Evolutionary conservation across 2,797 vertebrate species (phyloP).

Genomic region (Trachops cirrhosus): DNA sequence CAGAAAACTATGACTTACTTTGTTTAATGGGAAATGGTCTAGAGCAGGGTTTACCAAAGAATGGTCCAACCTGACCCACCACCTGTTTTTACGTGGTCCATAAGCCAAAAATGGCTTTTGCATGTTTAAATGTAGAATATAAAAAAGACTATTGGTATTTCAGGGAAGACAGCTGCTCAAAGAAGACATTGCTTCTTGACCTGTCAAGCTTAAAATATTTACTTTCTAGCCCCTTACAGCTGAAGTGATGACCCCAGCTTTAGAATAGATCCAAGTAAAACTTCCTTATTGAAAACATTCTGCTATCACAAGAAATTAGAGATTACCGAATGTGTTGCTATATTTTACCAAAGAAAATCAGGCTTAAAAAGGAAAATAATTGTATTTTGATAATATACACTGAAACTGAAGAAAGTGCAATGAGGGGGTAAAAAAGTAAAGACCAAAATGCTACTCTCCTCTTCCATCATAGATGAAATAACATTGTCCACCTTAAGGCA

Average conservation of each 20-base stretch:
- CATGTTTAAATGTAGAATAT: constrained; percentile 37
- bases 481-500: neutral
- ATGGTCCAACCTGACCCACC: neutral
- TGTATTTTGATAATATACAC: neutral
- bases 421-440: neutral
- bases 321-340: neutral
- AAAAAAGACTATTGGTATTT: neutral
- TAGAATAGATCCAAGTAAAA: neutral
- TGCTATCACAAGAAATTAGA: neutral
- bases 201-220: neutral
- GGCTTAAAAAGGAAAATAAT: constrained; percentile 6
- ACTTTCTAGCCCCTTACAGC: neutral
- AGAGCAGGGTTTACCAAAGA: neutral
- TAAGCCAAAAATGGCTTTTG: constrained; percentile 8
- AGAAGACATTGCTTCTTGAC: neutral
- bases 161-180: neutral
- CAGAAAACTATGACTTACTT: neutral
- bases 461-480: neutral
- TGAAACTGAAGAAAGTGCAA: neutral
- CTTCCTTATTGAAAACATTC: neutral
- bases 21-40: neutral
- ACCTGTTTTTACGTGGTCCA: neutral
- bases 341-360: constrained; percentile 24
- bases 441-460: neutral
- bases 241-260: neutral